A percentile compares a stretch with the other conserved stretches of the same genome.
These are phyloP conservation scores for Popillia japonica DNA, from an alignment of 1,140 invertebrate species.

Conservation along the genomic window DNA sequence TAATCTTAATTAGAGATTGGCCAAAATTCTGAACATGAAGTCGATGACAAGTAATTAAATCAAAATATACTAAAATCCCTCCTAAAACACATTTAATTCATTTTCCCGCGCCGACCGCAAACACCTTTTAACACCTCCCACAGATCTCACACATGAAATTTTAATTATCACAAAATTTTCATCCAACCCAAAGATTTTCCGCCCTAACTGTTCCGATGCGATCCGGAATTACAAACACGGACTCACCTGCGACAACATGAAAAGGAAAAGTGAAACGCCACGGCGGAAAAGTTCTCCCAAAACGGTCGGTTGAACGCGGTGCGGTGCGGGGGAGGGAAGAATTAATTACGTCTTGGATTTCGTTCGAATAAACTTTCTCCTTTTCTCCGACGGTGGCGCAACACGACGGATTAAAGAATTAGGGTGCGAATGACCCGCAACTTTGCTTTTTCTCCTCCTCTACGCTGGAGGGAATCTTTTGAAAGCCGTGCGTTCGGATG, in stretches of 20 bases:
- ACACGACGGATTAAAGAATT: constrained; percentile 10
- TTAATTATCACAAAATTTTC: neutral
- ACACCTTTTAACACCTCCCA: too few species aligned
- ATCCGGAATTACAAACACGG: neutral
- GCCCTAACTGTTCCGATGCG: neutral
- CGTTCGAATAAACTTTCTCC: neutral
- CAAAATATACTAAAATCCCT: too few species aligned
- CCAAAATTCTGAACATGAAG: too few species aligned
- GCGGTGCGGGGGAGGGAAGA: neutral
- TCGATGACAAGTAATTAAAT: too few species aligned
- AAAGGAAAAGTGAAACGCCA: neutral
- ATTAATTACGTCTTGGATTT: neutral
- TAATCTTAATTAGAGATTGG: too few species aligned
- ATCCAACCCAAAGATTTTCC: neutral
- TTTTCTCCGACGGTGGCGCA: neutral
- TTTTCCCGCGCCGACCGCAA: too few species aligned
- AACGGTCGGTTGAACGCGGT: neutral
- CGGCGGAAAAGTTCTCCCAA: neutral
- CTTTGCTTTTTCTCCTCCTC: neutral
- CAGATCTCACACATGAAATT: neutral
- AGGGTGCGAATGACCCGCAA: constrained; percentile 8
- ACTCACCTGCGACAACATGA: neutral
- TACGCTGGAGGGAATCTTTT: neutral
- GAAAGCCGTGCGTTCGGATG: neutral
- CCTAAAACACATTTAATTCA: too few species aligned